Evolutionary conservation across 2,113 vertebrate species (phyloP).

Genomic region (Aramus guarauna): DNA sequence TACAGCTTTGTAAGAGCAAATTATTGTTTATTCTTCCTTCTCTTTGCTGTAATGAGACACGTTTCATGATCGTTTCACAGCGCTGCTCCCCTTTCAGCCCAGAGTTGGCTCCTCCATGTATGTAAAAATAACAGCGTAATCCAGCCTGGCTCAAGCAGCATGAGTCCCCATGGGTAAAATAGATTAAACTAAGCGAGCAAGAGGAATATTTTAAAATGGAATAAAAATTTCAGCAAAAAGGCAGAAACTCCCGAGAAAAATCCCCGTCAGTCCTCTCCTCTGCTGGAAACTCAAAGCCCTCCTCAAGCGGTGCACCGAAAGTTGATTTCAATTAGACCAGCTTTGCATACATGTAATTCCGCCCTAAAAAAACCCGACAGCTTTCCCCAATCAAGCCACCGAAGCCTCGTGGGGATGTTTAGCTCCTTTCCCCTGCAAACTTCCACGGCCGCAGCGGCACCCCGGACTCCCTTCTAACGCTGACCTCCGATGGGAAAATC

Average conservation of each 20-base stretch:
- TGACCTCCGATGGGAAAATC: neutral
- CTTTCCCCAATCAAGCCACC: accelerated
- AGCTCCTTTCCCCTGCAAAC: neutral
- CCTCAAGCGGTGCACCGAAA: accelerated
- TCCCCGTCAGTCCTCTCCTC: neutral
- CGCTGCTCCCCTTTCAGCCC: neutral
- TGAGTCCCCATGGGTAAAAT: neutral
- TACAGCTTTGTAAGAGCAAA: neutral
- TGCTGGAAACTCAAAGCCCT: neutral
- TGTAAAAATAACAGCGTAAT: neutral
- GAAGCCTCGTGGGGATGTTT: neutral
- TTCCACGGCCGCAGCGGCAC: neutral
- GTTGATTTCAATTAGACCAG: neutral
- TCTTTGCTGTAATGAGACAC: neutral
- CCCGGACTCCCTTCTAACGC: neutral
- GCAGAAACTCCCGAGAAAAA: neutral
- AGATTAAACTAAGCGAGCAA: neutral
- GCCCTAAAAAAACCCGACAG: neutral
- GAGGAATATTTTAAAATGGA: neutral
- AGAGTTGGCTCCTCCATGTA: neutral
- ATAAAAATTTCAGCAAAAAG: neutral
- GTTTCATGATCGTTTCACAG: neutral
- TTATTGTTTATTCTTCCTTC: neutral
- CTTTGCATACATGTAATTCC: neutral
- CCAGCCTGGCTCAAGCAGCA: neutral